Percentiles rank a stretch among this genome's conserved stretches.
Evolutionary conservation across 2,113 vertebrate species (phyloP).

Genomic region (Pelodiscus sinensis): DNA sequence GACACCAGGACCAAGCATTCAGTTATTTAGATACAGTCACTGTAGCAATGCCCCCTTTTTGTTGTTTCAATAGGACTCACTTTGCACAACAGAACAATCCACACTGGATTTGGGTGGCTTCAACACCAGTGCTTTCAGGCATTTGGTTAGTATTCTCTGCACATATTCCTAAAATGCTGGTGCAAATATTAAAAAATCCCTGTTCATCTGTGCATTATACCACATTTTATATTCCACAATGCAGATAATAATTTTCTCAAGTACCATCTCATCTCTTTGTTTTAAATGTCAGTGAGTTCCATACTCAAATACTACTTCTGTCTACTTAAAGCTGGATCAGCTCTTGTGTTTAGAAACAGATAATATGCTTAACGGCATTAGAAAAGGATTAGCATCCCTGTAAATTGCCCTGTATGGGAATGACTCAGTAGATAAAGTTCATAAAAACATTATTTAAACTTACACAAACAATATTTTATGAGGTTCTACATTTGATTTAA

Average conservation of each 20-base stretch:
- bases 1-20: not conserved
- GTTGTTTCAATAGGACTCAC: not conserved
- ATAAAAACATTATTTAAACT: conserved; percentile 51
- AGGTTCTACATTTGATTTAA: conserved; percentile 43
- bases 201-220: conserved; percentile 9
- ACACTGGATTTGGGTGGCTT: not conserved
- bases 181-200: conserved; percentile 37
- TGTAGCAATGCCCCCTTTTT: not conserved
- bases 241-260: conserved; percentile 44
- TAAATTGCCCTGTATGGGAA: conserved; percentile 39
- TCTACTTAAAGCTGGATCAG: conserved; percentile 24
- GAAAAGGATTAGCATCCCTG: conserved; percentile 20
- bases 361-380: conserved; percentile 26
- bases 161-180: conserved; percentile 27
- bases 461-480: conserved; percentile 47
- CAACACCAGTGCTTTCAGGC: not conserved
- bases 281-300: conserved; percentile 47
- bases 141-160: not conserved
- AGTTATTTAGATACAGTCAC: not conserved
- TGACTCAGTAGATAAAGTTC: not conserved
- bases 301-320: conserved; percentile 26
- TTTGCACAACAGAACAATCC: not conserved
- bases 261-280: conserved; percentile 31
- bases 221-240: conserved; percentile 35
- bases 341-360: conserved; percentile 48